These are phyloP conservation scores for Carduelis carduelis DNA, from an alignment of 2,797 vertebrate species.

Conservation along the genomic window DNA sequence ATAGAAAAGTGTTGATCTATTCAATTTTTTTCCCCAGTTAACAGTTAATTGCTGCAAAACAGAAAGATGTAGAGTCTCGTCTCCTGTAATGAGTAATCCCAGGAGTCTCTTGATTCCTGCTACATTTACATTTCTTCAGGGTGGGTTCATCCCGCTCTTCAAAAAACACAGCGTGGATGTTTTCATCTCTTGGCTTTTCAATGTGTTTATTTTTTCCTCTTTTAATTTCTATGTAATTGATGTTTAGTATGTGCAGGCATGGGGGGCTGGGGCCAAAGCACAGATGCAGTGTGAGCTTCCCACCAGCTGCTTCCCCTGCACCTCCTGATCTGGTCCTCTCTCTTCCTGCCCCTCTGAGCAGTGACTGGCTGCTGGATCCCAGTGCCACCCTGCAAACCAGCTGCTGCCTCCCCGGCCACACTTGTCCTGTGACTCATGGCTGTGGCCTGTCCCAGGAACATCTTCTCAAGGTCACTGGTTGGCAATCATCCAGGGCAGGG, in stretches of 20 bases:
- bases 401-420: not conserved
- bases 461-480: not conserved
- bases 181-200: conserved; percentile 20
- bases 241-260: not conserved
- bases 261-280: not conserved
- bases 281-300: not conserved
- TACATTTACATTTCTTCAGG: conserved; percentile 53
- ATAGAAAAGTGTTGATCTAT: conserved; percentile 52
- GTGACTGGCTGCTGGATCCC: not conserved
- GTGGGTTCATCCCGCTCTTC: not conserved
- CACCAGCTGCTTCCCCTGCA: conserved; percentile 20
- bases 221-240: conserved; percentile 24
- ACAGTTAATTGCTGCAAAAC: conserved; percentile 53
- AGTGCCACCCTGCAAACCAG: not conserved
- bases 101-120: not conserved
- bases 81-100: conserved; percentile 51
- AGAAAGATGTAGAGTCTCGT: conserved; percentile 20
- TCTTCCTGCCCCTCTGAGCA: not conserved
- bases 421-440: not conserved
- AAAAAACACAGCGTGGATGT: not conserved
- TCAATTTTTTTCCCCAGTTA: conserved; percentile 28
- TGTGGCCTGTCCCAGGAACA: not conserved
- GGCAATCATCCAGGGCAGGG: not conserved
- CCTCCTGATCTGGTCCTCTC: not conserved
- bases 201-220: conserved; percentile 2